A percentile compares a stretch with the other conserved stretches of the same genome.
Conservation (phyloP, 2,113 vertebrate species). For the Corythornis madagascariensis region DNA sequence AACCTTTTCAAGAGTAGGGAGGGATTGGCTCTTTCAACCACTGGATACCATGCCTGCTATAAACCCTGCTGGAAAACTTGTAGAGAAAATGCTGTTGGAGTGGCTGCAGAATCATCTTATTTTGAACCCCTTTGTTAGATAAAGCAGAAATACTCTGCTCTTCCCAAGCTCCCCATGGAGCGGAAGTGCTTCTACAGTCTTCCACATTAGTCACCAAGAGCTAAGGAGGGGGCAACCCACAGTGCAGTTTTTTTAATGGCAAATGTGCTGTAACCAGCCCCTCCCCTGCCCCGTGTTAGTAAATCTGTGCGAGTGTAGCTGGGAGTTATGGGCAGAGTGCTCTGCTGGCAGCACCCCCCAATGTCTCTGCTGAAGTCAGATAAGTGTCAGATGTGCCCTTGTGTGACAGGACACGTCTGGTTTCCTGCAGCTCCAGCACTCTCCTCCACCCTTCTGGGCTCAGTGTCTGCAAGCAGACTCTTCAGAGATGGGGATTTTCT, state of each 20-base stretch:
- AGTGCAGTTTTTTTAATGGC: rapidly evolving
- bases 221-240: not conserved
- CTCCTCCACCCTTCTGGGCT: not conserved
- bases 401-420: not conserved
- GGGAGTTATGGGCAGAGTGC: not conserved
- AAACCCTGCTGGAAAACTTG: not conserved
- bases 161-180: not conserved
- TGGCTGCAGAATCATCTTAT: not conserved
- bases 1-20: not conserved
- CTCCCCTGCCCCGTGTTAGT: rapidly evolving
- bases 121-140: not conserved
- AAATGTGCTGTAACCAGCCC: not conserved
- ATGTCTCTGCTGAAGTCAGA: not conserved
- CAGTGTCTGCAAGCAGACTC: not conserved
- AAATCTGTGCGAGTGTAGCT: not conserved
- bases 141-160: not conserved
- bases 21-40: not conserved
- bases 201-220: not conserved
- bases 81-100: not conserved
- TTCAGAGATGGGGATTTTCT: not conserved
- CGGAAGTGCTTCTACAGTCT: not conserved
- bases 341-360: not conserved
- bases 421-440: not conserved
- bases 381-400: not conserved
- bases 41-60: not conserved